Conservation (phyloP, 2,888 invertebrate genomes). For the Lypha dubia region DNA sequence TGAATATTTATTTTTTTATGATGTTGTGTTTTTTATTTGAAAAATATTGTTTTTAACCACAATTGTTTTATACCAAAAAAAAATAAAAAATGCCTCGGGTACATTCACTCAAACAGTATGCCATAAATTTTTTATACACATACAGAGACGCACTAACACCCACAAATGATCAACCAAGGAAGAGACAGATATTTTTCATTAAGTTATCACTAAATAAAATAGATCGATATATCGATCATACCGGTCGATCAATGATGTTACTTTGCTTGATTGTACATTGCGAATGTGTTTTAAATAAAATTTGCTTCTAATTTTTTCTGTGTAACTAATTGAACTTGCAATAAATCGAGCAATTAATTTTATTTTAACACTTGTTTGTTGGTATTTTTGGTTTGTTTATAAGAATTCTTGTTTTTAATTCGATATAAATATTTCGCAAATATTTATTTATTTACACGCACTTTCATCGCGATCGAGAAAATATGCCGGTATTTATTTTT, state of each 20-base stretch:
- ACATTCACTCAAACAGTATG: slow-evolving; percentile 5
- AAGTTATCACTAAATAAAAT: neutral
- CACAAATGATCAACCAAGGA: no score
- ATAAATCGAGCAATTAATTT: slow-evolving; percentile 24
- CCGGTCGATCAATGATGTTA: neutral
- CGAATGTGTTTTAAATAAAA: slow-evolving; percentile 1
- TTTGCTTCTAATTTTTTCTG: slow-evolving; percentile 1
- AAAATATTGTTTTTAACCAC: slow-evolving; percentile 4
- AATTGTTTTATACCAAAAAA: slow-evolving; percentile 9
- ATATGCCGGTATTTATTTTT: slow-evolving; percentile 38
- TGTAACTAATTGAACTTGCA: slow-evolving; percentile 13
- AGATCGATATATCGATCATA: neutral
- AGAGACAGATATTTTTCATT: neutral
- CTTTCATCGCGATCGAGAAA: slow-evolving; percentile 33
- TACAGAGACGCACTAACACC: neutral
- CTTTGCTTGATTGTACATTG: neutral
- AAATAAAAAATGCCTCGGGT: neutral
- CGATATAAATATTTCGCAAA: slow-evolving; percentile 38
- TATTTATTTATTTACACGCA: slow-evolving; percentile 50
- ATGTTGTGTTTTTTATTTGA: neutral
- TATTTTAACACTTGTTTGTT: slow-evolving; percentile 31
- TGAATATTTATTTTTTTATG: neutral
- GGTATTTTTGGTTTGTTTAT: slow-evolving; percentile 25
- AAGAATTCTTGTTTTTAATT: slow-evolving; percentile 18
- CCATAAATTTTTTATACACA: neutral